A percentile compares a stretch with the other conserved stretches of the same genome.
These are phyloP conservation scores for Agrotis clavis DNA, from an alignment of 2,888 invertebrate genomes.

Conservation along the genomic window DNA sequence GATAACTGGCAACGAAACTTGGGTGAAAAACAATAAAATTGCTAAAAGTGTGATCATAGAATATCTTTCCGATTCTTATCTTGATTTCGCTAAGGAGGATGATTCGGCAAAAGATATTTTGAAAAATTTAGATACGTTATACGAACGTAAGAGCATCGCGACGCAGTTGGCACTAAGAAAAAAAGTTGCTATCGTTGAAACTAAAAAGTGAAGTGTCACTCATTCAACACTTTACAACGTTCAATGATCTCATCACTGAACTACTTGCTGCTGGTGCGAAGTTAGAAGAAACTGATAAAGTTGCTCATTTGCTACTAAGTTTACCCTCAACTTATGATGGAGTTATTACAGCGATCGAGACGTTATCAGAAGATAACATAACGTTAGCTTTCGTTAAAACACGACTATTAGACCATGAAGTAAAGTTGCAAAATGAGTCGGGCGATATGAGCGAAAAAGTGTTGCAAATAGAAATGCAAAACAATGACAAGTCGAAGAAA, in stretches of 20 bases:
- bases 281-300: conserved; percentile 1
- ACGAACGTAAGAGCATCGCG: neutral
- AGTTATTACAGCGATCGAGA: neutral
- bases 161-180: neutral
- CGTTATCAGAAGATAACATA: neutral
- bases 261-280: neutral
- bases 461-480: neutral
- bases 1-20: neutral
- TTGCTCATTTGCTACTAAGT: neutral
- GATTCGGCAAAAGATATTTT: neutral
- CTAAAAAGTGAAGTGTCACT: neutral
- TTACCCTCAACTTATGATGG: neutral
- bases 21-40: neutral
- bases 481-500: neutral
- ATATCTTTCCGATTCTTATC: neutral
- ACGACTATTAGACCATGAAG: neutral
- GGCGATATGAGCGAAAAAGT: neutral
- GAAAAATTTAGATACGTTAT: neutral
- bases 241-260: neutral
- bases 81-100: too few species aligned
- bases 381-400: conserved; percentile 1
- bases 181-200: neutral
- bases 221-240: neutral
- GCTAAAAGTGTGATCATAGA: neutral
- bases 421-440: neutral